Evolutionary conservation across 2,113 vertebrate genomes (phyloP).

Genomic region (Condylura cristata): DNA sequence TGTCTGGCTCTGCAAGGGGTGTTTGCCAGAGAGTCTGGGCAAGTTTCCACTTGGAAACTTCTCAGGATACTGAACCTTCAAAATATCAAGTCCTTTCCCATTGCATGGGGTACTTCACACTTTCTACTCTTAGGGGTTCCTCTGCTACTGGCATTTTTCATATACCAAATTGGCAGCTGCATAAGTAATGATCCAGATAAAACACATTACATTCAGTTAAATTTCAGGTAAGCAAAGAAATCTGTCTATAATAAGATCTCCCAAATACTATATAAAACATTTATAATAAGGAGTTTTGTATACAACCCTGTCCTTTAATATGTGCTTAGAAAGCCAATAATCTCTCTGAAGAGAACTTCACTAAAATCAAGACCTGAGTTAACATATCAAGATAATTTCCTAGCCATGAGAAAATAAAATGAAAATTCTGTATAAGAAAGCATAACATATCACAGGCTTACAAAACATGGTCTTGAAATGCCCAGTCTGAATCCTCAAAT

Average conservation of each 20-base stretch:
- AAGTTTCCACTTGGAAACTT: constrained; percentile 6
- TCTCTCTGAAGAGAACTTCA: neutral
- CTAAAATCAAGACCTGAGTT: neutral
- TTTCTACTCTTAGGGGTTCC: neutral
- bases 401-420: neutral
- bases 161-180: neutral
- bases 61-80: neutral
- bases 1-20: neutral
- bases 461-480: neutral
- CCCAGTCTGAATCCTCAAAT: neutral
- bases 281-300: neutral
- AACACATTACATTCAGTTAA: neutral
- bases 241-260: neutral
- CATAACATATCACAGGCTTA: neutral
- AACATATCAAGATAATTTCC: constrained; percentile 9
- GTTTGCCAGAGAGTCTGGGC: neutral
- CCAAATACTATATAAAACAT: neutral
- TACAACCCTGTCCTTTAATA: constrained; percentile 38
- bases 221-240: neutral
- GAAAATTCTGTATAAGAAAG: neutral
- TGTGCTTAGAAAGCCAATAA: neutral
- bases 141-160: neutral
- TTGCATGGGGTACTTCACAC: neutral
- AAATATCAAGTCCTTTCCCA: neutral
- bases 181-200: neutral